Conservation (phyloP, 2,113 vertebrate species). For the Furnarius figulus region DNA sequence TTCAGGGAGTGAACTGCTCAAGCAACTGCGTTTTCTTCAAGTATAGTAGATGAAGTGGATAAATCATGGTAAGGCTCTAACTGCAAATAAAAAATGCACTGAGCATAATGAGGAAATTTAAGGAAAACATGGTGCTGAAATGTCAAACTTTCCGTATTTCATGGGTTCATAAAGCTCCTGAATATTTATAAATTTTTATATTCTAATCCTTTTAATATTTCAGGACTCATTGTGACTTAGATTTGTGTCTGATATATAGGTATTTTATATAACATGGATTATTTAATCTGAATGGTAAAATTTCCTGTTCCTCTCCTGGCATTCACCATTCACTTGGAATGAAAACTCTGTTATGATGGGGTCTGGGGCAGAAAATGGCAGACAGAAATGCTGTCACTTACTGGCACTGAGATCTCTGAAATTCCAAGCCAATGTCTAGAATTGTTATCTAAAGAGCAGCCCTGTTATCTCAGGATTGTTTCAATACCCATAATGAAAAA, state of each 20-base stretch:
- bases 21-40: not conserved
- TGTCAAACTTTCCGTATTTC: not conserved
- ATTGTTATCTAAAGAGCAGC: not conserved
- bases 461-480: not conserved
- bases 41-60: not conserved
- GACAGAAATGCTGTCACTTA: not conserved
- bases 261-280: not conserved
- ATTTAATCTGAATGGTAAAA: not conserved
- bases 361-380: not conserved
- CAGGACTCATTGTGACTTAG: not conserved
- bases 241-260: not conserved
- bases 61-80: not conserved
- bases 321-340: not conserved
- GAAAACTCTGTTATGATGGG: not conserved
- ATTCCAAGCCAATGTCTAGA: not conserved
- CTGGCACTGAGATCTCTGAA: not conserved
- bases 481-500: not conserved
- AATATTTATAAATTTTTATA: not conserved
- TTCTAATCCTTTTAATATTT: not conserved
- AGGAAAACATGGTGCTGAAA: not conserved
- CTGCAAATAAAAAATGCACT: slow-evolving; percentile 22
- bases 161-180: not conserved
- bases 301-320: not conserved
- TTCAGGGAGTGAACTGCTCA: not conserved
- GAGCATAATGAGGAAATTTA: not conserved